Evolutionary conservation across 2,888 invertebrate species (phyloP).

Genomic region (Crossocerus cetratus): DNA sequence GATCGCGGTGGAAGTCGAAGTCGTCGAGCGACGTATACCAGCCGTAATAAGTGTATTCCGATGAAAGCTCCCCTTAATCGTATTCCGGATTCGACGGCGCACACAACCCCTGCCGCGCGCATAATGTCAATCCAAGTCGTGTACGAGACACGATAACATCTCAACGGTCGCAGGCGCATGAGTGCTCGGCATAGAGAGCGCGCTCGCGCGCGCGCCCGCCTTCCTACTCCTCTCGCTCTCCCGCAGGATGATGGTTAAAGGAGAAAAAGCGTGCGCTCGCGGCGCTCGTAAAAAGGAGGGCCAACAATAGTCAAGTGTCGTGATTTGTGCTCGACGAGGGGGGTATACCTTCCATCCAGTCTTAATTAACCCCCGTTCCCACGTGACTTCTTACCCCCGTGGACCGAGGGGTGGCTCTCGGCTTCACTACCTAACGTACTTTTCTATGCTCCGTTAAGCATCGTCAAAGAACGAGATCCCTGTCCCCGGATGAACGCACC

Average conservation of each 20-base stretch:
- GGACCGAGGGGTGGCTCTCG: slow-evolving; percentile 30
- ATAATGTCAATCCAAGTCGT: slow-evolving; percentile 51
- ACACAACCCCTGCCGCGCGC: slow-evolving; percentile 42
- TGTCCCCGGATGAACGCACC: slow-evolving; percentile 22
- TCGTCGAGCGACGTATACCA: slow-evolving; percentile 29
- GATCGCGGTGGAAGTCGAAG: slow-evolving; percentile 34
- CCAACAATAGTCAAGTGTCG: slow-evolving; percentile 61
- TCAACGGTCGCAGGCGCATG: slow-evolving; percentile 49
- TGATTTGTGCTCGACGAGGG: slow-evolving; percentile 56
- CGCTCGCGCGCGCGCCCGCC: neutral
- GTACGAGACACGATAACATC: slow-evolving; percentile 58
- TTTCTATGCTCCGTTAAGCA: slow-evolving; percentile 55
- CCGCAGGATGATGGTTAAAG: slow-evolving; percentile 11
- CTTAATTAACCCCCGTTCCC: slow-evolving; percentile 62
- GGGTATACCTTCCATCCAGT: slow-evolving; percentile 51
- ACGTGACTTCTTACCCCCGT: slow-evolving; percentile 60
- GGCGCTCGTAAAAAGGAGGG: slow-evolving; percentile 54
- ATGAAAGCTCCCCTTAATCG: slow-evolving; percentile 44
- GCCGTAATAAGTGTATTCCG: slow-evolving; percentile 52
- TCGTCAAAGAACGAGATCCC: slow-evolving; percentile 39
- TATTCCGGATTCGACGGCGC: slow-evolving; percentile 26
- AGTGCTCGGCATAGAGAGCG: slow-evolving; percentile 20
- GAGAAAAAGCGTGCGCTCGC: slow-evolving; percentile 26
- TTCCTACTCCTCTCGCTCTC: neutral
- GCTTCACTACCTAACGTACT: slow-evolving; percentile 50